A percentile compares a stretch with the other conserved stretches of the same genome.
phyloP scores from a whole-genome alignment of 2,113 vertebrate species.

The Sula dactylatra region DNA sequence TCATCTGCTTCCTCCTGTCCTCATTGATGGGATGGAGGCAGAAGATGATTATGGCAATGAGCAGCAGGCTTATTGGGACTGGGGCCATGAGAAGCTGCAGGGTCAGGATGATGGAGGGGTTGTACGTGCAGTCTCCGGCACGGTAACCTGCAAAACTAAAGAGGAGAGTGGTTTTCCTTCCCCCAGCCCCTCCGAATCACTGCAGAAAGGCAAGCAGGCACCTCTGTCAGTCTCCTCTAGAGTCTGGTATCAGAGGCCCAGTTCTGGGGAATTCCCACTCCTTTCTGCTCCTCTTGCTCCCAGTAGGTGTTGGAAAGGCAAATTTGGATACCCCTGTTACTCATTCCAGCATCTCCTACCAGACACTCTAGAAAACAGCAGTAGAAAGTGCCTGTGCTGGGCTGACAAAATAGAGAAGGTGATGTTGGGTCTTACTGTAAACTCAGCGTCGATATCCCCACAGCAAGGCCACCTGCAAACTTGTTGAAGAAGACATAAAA shows the following conservation, averaged over 20 bases:
- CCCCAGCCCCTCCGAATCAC: background rate
- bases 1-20: slow-evolving; percentile 33
- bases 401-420: background rate
- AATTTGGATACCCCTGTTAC: background rate
- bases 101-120: slow-evolving; percentile 54
- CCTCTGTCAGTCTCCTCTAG: rapidly evolving
- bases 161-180: background rate
- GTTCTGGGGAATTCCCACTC: background rate
- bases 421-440: slow-evolving; percentile 69
- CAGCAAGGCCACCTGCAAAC: slow-evolving; percentile 76
- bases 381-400: background rate
- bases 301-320: background rate
- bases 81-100: slow-evolving; percentile 75
- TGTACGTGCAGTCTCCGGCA: slow-evolving; percentile 61
- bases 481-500: slow-evolving; percentile 81
- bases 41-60: slow-evolving; percentile 73
- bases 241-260: background rate
- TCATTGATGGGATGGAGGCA: slow-evolving; percentile 73
- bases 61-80: slow-evolving; percentile 66
- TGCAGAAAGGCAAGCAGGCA: background rate
- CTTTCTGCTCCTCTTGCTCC: background rate
- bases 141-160: slow-evolving; percentile 77
- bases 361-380: background rate
- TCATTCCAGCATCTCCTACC: background rate
- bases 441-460: slow-evolving; percentile 75